A percentile compares a stretch with the other conserved stretches of the same genome.
Conservation (phyloP, 2,888 invertebrate genomes). For the Neoitamus cyanurus region DNA sequence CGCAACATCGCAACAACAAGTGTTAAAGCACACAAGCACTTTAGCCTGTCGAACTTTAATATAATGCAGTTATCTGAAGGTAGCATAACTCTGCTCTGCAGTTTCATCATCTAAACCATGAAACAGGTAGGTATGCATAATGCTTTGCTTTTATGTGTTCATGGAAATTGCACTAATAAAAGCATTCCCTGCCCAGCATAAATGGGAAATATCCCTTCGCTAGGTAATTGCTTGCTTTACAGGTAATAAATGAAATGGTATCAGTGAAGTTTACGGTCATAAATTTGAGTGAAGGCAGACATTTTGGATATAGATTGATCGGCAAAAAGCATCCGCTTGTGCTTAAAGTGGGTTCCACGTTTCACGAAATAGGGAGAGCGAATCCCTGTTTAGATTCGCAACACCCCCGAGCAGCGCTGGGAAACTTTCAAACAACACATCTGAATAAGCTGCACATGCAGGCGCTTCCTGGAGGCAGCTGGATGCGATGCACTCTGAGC, state of each 20-base stretch:
- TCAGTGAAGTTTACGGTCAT: not conserved
- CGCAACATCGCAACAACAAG: not conserved
- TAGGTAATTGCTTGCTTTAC: not conserved
- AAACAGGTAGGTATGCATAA: not conserved
- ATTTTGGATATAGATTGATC: not conserved
- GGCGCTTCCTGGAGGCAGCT: not conserved
- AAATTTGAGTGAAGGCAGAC: not conserved
- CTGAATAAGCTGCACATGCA: not conserved
- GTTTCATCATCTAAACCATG: not conserved
- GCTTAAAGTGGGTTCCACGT: not conserved
- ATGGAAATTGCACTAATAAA: not conserved
- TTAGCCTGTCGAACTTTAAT: not conserved
- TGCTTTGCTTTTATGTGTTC: not conserved
- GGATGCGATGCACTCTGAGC: not conserved
- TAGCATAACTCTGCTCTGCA: not conserved
- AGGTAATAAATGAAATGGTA: not conserved
- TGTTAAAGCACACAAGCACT: not conserved
- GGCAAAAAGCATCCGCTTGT: not conserved
- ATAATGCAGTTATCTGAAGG: not conserved
- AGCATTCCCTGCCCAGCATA: not conserved
- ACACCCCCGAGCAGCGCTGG: not conserved
- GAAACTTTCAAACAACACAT: not conserved
- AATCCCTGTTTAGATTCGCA: not conserved
- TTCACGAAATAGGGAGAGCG: not conserved
- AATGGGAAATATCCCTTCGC: not conserved